Evolutionary conservation across 2,113 vertebrate species (phyloP).

Genomic region (Austrofundulus limnaeus): DNA sequence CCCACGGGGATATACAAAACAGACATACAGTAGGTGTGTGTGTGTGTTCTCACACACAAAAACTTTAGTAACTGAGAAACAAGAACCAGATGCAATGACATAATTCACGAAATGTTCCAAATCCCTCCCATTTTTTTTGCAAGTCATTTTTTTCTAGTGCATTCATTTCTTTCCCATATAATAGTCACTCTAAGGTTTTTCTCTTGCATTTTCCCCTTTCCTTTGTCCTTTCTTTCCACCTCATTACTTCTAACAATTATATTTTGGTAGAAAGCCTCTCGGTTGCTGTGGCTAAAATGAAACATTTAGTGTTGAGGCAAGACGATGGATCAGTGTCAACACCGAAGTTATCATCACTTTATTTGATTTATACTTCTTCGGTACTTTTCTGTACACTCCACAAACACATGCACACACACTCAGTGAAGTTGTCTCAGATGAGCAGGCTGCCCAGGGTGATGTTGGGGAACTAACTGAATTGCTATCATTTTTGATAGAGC

Average conservation of each 20-base stretch:
- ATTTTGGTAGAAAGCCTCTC: constrained; percentile 62
- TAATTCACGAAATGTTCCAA: constrained; percentile 40
- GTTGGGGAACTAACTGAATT: constrained; percentile 55
- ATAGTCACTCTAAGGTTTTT: constrained; percentile 37
- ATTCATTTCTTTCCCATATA: constrained; percentile 36
- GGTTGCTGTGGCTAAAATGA: constrained; percentile 65
- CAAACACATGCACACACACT: constrained; percentile 24
- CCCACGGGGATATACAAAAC: no score
- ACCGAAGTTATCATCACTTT: constrained; percentile 76
- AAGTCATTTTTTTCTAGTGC: constrained; percentile 48
- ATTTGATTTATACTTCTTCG: constrained; percentile 68
- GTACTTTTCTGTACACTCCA: constrained; percentile 25
- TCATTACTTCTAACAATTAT: constrained; percentile 76
- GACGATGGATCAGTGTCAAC: constrained; percentile 69
- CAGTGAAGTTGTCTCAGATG: constrained; percentile 50
- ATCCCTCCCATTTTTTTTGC: constrained; percentile 53
- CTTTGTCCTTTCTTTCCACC: constrained; percentile 67
- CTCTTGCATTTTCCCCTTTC: constrained; percentile 37
- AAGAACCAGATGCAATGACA: neutral
- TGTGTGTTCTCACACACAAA: no score
- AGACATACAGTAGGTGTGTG: no score
- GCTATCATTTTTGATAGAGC: constrained; percentile 58
- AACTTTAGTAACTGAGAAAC: neutral
- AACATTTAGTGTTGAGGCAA: constrained; percentile 56
- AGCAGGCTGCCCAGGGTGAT: constrained; percentile 45